phyloP scores from a whole-genome alignment of 2,797 vertebrate species.

The Rhinella marina region DNA sequence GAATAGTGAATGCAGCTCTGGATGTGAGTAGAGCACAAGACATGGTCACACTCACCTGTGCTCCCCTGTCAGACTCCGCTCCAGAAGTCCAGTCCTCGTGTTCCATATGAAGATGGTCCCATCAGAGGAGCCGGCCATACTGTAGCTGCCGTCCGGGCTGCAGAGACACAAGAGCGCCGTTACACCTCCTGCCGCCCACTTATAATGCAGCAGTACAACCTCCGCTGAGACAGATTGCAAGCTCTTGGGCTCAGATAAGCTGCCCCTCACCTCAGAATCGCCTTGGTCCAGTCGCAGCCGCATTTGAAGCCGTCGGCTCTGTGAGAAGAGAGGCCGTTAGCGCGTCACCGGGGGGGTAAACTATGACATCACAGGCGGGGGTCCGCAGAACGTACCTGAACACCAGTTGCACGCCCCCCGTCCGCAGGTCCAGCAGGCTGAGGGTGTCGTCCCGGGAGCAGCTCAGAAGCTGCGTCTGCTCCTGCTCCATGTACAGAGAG shows the following conservation, averaged over 20 bases:
- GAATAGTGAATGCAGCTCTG: too few relatives aligned
- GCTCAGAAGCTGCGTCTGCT: constrained; percentile 83
- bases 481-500: constrained; percentile 80
- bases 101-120: constrained; percentile 86
- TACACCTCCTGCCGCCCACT: too few relatives aligned
- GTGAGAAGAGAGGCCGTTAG: constrained; percentile 20
- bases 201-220: too few relatives aligned
- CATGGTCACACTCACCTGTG: constrained; percentile 86
- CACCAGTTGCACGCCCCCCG: constrained; percentile 73
- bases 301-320: constrained; percentile 89
- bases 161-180: background rate
- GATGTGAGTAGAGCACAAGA: too few relatives aligned
- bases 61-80: constrained; percentile 75
- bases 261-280: constrained; percentile 83
- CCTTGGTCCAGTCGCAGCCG: constrained; percentile 87
- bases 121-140: constrained; percentile 81
- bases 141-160: constrained; percentile 83
- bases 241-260: background rate
- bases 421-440: constrained; percentile 83
- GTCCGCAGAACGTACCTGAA: constrained; percentile 65
- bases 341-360: background rate
- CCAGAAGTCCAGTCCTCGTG: constrained; percentile 76
- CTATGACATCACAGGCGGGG: background rate
- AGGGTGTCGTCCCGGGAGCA: constrained; percentile 87
- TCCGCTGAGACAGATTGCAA: background rate